A percentile compares a stretch with the other conserved stretches of the same genome.
phyloP scores from a whole-genome alignment of 92 coral and sea anemone species.

The Meandrina meandrites region DNA sequence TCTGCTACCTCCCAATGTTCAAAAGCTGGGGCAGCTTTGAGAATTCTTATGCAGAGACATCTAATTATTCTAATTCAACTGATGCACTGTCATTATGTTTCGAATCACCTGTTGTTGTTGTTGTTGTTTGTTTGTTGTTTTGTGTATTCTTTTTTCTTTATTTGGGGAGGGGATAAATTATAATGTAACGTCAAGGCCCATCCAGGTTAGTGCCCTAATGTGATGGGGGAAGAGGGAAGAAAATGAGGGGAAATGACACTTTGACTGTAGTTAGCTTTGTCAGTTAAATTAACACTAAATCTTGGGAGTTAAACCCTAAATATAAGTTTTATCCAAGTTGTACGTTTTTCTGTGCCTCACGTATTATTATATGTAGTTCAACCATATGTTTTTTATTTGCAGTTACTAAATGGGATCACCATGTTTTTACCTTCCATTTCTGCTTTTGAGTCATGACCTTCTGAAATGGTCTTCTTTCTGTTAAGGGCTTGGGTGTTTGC shows the following conservation, averaged over 20 bases:
- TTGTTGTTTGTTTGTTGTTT: no score
- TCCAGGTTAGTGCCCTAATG: no score
- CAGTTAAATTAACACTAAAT: neutral
- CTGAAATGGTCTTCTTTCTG: constrained; percentile 63
- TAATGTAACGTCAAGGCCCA: no score
- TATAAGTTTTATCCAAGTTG: neutral
- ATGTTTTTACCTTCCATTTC: constrained; percentile 58
- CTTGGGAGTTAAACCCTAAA: neutral
- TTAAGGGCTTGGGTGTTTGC: constrained; percentile 76
- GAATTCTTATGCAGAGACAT: neutral
- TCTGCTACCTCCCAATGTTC: neutral
- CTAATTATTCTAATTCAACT: neutral
- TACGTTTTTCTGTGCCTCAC: no score
- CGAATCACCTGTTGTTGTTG: no score
- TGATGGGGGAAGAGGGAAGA: neutral
- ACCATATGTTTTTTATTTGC: neutral
- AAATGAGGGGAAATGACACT: neutral
- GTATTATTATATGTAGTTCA: no score
- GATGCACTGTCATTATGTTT: no score
- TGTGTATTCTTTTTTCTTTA: no score
- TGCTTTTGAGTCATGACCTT: constrained; percentile 44
- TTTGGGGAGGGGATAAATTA: no score
- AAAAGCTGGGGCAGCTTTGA: no score
- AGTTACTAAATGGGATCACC: neutral
- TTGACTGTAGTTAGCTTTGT: neutral